Evolutionary conservation across 2,797 vertebrate species (phyloP).

Genomic region (Mus spretus): DNA sequence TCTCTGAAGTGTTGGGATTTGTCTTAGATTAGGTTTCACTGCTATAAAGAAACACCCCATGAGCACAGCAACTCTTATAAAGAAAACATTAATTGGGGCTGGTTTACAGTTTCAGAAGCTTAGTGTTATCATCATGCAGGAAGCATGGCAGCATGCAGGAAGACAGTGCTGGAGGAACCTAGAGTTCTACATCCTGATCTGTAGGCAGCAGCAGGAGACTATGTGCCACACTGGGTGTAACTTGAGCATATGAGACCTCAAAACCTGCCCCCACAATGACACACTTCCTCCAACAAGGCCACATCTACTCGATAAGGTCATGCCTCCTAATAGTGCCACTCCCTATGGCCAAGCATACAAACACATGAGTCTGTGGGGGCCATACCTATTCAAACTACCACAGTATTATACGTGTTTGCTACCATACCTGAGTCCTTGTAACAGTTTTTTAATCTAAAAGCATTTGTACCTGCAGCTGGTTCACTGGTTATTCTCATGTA

Average conservation of each 20-base stretch:
- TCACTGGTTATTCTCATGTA: not conserved
- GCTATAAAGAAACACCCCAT: not conserved
- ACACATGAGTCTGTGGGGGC: not conserved
- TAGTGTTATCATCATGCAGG: not conserved
- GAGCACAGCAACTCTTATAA: not conserved
- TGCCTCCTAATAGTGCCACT: not conserved
- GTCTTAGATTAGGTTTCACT: not conserved
- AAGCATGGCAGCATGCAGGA: not conserved
- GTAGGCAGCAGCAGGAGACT: not conserved
- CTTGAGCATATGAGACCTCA: not conserved
- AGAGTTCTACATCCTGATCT: not conserved
- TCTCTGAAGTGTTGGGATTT: not conserved
- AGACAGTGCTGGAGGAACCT: not conserved
- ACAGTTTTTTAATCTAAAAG: conserved; percentile 26
- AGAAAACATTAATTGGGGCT: not conserved
- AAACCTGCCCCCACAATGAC: not conserved
- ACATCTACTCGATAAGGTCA: not conserved
- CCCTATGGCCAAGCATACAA: not conserved
- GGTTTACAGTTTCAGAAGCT: not conserved
- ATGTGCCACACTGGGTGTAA: not conserved
- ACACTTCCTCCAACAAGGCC: not conserved
- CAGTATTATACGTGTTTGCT: not conserved
- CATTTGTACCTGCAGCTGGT: not conserved
- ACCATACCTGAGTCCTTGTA: not conserved
- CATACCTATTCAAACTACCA: not conserved